Evolutionary conservation across 2,888 invertebrate genomes (phyloP), one percentile per base, ranked within the genome.

Genomic region (Sabellastarte sp.): DNA sequence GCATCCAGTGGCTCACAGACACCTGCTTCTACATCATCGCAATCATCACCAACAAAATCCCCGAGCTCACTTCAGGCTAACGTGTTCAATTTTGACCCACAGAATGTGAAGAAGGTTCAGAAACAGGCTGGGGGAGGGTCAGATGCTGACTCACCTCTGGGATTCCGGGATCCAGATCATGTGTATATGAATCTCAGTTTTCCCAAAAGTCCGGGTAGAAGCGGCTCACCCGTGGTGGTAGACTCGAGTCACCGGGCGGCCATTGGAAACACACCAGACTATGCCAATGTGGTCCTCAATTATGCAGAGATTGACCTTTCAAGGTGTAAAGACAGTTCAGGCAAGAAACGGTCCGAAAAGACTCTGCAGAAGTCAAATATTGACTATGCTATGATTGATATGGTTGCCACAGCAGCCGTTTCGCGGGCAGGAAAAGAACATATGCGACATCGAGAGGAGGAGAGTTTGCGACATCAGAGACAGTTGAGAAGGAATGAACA

Each of bases 221-320:
- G 41, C 41, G 10, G 10, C 41, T 41, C 41, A 20, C 41, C 41
- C 10, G 10, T 41, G 41, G 41, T 41, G 10, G 20, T 41, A 10
- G 41, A 41, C 41, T 30, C 63, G 2, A n/a, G n/a, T n/a, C n/a
- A n/a, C n/a, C 65, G 63, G 10, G 10, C 10, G 10, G 10, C 10
- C 41, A 15, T 20, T 20, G 10, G 20, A 10, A 10, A 41, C 41
- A 20, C 20, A 41, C 41, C 67, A 20, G 76, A 76, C 56, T 61
- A 33, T 53, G 70, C 53, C 57, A 68, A 73, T 61, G 73, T 74
- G 5, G 73, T 74, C 65, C 70, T 84, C 50, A 82, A 83, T 65
- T 84, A 83, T 66, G 79, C 81, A 28, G 81, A 82, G 66, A 79
- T 84, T 26, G 83, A 83, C 61, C 73, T 81, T 58, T 69, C 76